Base-by-base conservation (phyloP, 2,113 vertebrate genomes). In the Nothoprocta perdicaria region DNA sequence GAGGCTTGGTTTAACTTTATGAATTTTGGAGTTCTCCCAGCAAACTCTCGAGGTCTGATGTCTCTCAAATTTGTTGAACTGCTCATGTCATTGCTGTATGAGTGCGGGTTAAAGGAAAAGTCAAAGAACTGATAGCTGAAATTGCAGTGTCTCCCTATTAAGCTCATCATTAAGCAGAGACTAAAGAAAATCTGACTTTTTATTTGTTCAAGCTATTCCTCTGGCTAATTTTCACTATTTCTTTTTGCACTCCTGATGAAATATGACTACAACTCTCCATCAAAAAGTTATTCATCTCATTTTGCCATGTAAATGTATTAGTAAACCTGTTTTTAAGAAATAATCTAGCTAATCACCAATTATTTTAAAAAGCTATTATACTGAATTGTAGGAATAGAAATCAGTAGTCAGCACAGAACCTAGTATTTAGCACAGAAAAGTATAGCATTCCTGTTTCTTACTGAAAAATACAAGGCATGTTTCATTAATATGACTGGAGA, bases 1-100 rank as follows among this genome's bases (percentile, higher is more conserved):
- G 63, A 96, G 79, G 79, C 74, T 95, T 77, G 76, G 84, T 94
- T 93, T 97, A 95, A 95, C 77, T 80, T 91, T 94, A 93, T 87
- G 94, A 94, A 96, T 96, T 92, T 90, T 97, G 96, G 95, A 97
- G 84, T 83, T 87, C 80, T 96, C 95, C 96, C 96, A 97, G 96
- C 58, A 96, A 93, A 94, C 73, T 94, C 96, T 95, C 15, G 27
- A 95, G 68, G 61, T 94, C 63, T 88, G 86, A 77, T 93, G 85
- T 94, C 45, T n/a, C 94, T 45, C 94, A 95, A 72, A 94, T 96
- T 92, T 94, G 57, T 78, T 88, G 86, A 93, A 92, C 92, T 94
- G 65, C 38, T 94, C 85, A 76, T 26, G 63, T 92, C 63, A 26
- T 5, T 87, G 90, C 78, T 74, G 76, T 84, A 43, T 40, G 65